Conservation (phyloP, 2,888 invertebrate species). For the Heliconius ethilla region DNA sequence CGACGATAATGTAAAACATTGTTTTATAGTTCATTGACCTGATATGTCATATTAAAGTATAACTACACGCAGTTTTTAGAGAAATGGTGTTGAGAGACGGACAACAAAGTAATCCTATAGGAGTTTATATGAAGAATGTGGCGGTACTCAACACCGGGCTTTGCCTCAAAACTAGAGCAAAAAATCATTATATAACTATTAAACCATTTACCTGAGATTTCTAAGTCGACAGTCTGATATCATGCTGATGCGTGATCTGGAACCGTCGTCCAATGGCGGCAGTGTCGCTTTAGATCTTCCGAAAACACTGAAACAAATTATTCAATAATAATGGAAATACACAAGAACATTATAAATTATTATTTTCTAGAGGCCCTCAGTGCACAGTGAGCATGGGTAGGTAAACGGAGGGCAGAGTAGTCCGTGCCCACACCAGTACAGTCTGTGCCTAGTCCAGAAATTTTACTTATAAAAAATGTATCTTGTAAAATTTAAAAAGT, state of each 20-base stretch:
- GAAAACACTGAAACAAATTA: slow-evolving; percentile 45
- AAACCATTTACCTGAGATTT: slow-evolving; percentile 60
- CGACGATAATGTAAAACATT: not conserved
- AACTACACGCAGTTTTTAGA: not conserved
- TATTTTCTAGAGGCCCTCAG: too few relatives aligned
- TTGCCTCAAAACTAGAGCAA: not conserved
- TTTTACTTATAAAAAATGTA: too few relatives aligned
- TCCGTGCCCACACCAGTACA: too few relatives aligned
- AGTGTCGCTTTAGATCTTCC: slow-evolving; percentile 53
- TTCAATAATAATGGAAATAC: not conserved
- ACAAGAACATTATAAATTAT: too few relatives aligned
- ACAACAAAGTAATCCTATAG: not conserved
- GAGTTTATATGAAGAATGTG: too few relatives aligned
- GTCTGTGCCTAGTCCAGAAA: too few relatives aligned
- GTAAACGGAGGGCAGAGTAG: too few relatives aligned
- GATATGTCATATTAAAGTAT: not conserved
- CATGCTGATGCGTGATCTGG: slow-evolving; percentile 61
- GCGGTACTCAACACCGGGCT: not conserved
- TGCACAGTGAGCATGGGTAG: too few relatives aligned
- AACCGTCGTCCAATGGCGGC: slow-evolving; percentile 59
- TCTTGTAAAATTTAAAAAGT: too few relatives aligned
- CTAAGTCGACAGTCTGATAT: slow-evolving; percentile 72
- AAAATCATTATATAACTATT: not conserved
- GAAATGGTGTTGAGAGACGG: not conserved
- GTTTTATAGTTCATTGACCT: not conserved